Conservation (phyloP, 1,140 invertebrate species). For the Tetranychus cinnabarinus region DNA sequence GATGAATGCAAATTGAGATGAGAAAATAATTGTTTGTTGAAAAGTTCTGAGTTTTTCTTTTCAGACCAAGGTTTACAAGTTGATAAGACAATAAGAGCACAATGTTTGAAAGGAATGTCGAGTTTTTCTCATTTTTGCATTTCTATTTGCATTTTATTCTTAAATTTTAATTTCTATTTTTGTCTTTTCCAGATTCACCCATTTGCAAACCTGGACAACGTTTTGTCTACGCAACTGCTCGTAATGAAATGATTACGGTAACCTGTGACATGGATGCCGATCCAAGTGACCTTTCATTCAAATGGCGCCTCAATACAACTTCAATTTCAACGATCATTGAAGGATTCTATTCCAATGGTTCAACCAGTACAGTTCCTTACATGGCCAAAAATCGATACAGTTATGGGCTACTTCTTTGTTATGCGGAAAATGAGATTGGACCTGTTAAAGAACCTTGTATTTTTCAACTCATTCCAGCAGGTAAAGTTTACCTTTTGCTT, state of each 20-base stretch:
- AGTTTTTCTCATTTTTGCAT: no score
- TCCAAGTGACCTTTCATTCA: slow-evolving; percentile 23
- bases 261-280: slow-evolving; percentile 64
- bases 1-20: no score
- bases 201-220: background rate
- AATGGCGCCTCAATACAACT: slow-evolving; percentile 21
- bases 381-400: background rate
- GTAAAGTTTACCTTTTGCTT: slow-evolving; percentile 1
- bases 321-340: slow-evolving; percentile 34
- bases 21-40: no score
- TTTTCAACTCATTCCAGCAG: slow-evolving; percentile 16
- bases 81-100: no score
- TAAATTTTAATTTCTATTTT: background rate
- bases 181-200: background rate
- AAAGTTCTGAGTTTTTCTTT: no score
- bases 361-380: background rate
- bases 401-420: slow-evolving; percentile 7
- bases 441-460: slow-evolving; percentile 15
- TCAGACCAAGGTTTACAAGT: no score
- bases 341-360: background rate
- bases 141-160: background rate
- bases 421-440: slow-evolving; percentile 16
- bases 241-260: slow-evolving; percentile 53
- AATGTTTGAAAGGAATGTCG: no score
- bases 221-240: slow-evolving; percentile 32